phyloP scores from a whole-genome alignment of 2,888 invertebrate species.

The Machimus rusticus region DNA sequence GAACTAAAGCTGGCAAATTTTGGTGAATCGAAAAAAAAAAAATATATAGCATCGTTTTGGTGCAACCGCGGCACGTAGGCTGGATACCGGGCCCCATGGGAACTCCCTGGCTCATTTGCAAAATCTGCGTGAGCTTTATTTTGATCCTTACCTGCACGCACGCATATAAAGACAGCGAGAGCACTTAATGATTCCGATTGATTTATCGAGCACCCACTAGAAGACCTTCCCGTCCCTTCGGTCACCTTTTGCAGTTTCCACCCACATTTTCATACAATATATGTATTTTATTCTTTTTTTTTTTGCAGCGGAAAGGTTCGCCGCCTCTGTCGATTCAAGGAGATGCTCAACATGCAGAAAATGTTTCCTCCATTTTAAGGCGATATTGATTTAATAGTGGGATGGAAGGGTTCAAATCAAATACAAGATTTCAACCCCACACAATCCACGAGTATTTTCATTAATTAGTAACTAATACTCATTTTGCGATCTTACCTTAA shows the following conservation, averaged over 20 bases:
- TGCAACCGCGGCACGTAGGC: not conserved
- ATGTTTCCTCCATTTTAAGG: constrained; percentile 41
- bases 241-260: not conserved
- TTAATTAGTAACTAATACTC: not conserved
- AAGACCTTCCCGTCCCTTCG: not conserved
- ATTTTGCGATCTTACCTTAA: constrained; percentile 19
- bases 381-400: constrained; percentile 43
- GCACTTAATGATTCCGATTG: not conserved
- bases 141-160: not conserved
- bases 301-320: not conserved
- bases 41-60: not conserved
- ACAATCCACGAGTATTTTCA: not conserved
- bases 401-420: not conserved
- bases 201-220: not conserved
- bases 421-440: not conserved
- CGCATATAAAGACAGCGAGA: not conserved
- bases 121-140: not conserved
- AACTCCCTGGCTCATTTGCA: not conserved
- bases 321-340: not conserved
- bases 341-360: constrained; percentile 12
- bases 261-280: not conserved
- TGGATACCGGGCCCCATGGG: not conserved
- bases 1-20: not conserved
- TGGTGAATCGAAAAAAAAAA: not conserved
- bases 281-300: not conserved